These are phyloP conservation scores for Plecturocebus donacophilus DNA, from an alignment of 2,113 vertebrate species.

Conservation along the genomic window DNA sequence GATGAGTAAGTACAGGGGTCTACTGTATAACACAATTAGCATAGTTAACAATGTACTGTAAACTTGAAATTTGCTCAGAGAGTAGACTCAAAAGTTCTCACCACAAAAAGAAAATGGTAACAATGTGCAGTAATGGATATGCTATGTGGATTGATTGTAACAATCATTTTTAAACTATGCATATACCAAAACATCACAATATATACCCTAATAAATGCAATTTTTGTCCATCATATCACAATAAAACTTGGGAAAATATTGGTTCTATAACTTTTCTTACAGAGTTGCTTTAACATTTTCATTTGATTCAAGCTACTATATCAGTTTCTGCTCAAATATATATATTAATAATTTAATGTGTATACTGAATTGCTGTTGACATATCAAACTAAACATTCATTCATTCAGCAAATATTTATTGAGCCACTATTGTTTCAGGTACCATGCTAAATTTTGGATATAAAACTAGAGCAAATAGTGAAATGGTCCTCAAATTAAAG, in stretches of 20 bases:
- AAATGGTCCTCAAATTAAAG: background rate
- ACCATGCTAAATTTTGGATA: background rate
- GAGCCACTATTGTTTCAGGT: background rate
- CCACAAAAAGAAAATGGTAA: background rate
- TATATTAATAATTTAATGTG: background rate
- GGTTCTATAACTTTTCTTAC: constrained; percentile 42
- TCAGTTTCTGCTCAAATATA: background rate
- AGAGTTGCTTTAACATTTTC: background rate
- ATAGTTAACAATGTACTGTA: background rate
- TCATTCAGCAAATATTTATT: constrained; percentile 17
- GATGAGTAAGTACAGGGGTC: background rate
- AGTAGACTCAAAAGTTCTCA: background rate
- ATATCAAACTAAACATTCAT: constrained; percentile 25
- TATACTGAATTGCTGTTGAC: background rate
- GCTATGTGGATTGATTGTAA: background rate
- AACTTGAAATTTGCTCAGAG: background rate
- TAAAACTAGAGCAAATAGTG: background rate
- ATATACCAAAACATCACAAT: background rate
- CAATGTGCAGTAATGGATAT: background rate
- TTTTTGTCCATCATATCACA: background rate
- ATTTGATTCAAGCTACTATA: background rate
- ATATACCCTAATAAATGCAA: background rate
- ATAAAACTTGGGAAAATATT: background rate
- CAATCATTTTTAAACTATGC: background rate
- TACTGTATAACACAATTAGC: background rate